Evolutionary conservation across 2,888 invertebrate species (phyloP).

Genomic region (Luperina nickerlii): DNA sequence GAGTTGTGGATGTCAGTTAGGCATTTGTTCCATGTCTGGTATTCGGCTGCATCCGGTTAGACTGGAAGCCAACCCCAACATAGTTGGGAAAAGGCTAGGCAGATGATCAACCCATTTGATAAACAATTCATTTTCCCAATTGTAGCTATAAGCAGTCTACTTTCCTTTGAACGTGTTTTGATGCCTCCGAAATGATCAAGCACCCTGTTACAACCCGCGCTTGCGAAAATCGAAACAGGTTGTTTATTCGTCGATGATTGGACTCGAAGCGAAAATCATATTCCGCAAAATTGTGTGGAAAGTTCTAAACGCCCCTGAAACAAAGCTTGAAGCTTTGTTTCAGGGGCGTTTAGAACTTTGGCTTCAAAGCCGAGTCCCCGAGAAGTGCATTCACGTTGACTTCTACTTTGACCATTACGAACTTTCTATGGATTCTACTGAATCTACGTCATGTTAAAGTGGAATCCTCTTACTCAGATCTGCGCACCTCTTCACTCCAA

Average conservation of each 20-base stretch:
- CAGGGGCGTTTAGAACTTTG: no score
- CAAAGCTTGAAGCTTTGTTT: no score
- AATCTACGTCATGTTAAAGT: neutral
- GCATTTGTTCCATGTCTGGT: neutral
- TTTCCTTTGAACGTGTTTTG: neutral
- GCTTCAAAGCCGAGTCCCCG: neutral
- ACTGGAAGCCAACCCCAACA: neutral
- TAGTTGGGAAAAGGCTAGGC: neutral
- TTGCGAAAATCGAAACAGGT: neutral
- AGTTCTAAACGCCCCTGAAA: neutral
- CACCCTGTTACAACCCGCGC: neutral
- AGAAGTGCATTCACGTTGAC: neutral
- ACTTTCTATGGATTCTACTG: neutral
- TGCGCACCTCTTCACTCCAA: no score
- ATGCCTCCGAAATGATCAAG: neutral
- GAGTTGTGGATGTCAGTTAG: no score
- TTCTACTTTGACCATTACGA: neutral
- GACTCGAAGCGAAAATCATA: neutral
- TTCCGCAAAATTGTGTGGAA: neutral
- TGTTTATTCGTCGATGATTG: neutral
- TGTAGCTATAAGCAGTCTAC: rapidly evolving
- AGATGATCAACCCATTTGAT: neutral
- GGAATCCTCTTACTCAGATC: neutral
- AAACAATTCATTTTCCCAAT: no score
- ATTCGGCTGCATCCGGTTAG: neutral